Conservation (phyloP, 64 coral and sea anemone genomes). For the Acropora tenuis region DNA sequence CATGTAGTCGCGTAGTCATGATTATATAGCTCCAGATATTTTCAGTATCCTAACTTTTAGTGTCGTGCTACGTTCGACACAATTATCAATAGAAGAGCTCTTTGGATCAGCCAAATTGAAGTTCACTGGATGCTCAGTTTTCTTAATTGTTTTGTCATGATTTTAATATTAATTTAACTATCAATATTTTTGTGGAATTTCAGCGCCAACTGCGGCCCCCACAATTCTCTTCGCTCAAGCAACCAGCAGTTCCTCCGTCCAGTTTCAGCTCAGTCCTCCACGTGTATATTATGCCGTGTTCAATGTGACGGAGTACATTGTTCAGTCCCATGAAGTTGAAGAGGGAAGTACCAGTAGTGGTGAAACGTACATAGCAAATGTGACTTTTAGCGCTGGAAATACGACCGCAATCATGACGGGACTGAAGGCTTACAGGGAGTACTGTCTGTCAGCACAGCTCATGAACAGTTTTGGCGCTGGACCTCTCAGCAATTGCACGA, state of each 20-base stretch:
- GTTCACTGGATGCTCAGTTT: too few species aligned
- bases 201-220: constrained; percentile 9
- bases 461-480: background rate
- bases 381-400: background rate
- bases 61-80: too few species aligned
- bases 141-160: too few species aligned
- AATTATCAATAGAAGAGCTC: too few species aligned
- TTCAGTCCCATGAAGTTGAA: background rate
- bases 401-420: background rate
- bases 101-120: too few species aligned
- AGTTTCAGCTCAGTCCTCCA: constrained; percentile 4
- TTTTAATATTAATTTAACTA: too few species aligned
- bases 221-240: background rate
- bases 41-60: too few species aligned
- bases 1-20: too few species aligned
- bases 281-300: constrained; percentile 18
- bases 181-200: background rate
- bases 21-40: too few species aligned
- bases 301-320: background rate
- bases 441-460: background rate
- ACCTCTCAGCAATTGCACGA: background rate
- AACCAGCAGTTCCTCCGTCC: background rate
- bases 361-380: background rate
- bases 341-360: background rate
- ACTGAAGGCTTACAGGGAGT: background rate